Conservation (phyloP, 2,888 invertebrate genomes). For the Lasioglossum leucozonium region DNA sequence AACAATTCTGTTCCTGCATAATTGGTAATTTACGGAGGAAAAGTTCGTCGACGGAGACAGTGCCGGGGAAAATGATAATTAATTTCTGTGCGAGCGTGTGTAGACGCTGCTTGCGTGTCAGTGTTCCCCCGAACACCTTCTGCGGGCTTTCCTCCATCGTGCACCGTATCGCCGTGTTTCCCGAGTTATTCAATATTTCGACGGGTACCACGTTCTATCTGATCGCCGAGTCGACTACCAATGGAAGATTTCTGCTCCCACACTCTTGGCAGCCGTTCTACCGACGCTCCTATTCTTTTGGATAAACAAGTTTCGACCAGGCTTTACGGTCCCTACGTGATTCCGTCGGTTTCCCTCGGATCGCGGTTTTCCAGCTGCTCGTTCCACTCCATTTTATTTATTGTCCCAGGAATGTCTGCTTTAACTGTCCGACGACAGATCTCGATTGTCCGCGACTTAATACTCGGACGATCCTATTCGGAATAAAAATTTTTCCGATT, state of each 20-base stretch:
- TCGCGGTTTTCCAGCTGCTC: neutral
- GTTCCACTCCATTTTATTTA: neutral
- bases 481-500: neutral
- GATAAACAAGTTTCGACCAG: slow-evolving; percentile 3
- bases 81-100: neutral
- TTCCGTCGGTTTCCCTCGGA: neutral
- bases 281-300: neutral
- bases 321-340: slow-evolving; percentile 2
- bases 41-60: too few species aligned
- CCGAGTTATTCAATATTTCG: slow-evolving; percentile 13
- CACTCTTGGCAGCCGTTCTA: neutral
- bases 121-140: neutral
- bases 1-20: too few species aligned
- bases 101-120: neutral
- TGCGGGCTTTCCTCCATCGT: neutral
- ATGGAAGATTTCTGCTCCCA: neutral
- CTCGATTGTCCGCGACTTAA: neutral
- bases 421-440: neutral
- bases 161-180: neutral
- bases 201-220: neutral
- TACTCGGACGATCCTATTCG: neutral
- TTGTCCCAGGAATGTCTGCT: neutral
- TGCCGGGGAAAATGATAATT: neutral
- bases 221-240: slow-evolving; percentile 5
- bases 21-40: too few species aligned